Base-by-base conservation (phyloP, 2,797 vertebrate species). In the Picus viridis region DNA sequence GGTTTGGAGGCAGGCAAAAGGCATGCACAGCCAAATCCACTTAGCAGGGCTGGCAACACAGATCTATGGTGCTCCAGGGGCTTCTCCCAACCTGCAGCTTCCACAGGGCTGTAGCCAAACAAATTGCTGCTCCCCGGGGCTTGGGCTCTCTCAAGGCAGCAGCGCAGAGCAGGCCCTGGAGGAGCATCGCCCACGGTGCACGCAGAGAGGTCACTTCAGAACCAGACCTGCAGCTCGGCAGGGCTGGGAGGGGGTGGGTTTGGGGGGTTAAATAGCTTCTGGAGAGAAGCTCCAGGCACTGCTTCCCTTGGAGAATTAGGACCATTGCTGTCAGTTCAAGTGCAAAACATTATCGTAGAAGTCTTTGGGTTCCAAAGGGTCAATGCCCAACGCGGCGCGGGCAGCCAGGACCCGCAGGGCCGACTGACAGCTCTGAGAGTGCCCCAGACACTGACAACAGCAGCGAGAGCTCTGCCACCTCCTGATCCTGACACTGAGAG, bases 351-450 rank as follows among this genome's bases (percentile, higher is more conserved):
- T 2, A 24, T 61, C 2, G 23, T 1, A 6, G 62, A 92, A 43
- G 88, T 96, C 96, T 97, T 95, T 94, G 96, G 95, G 86, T 93
- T 26, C 22, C 32, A 32, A 16, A 53, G 62, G 2, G 8, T 30
- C 73, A 14, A 20, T 34, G 73, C 64, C 75, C 73, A 3, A 3
- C 2, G 7, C 6, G 22, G 57, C 68, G 78, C 41, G 14, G 76
- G 64, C 3, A 36, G 89, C 78, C 84, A 61, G 82, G 56, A 14
- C 14, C 18, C 9, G 0, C 1, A 2, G 10, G 69, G 71, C 29
- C 24, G 91, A 86, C 2, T 58, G 91, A 62, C 81, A 65, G 11
- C 86, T 39, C 82, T 43, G 89, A 82, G 57, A 79, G 51, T 0
- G 7, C 59, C 77, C 4, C 86, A 12, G 89, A 49, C 86, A 75